Evolutionary conservation across 2,888 invertebrate species (phyloP).

Genomic region (Apamea crenata): DNA sequence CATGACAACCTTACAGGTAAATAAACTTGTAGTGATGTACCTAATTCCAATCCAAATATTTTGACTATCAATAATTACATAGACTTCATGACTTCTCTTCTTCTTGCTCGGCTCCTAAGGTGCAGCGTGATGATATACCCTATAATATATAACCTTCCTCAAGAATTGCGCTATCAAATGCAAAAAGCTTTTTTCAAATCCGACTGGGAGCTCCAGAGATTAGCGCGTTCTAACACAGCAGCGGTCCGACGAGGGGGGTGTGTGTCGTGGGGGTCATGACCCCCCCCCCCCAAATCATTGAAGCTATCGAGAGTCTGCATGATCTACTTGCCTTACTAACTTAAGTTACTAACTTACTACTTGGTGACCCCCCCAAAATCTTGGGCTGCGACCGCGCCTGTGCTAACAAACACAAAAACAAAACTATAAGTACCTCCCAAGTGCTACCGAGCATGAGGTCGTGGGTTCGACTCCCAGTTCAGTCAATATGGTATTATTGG

Average conservation of each 20-base stretch:
- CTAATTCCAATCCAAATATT: background rate
- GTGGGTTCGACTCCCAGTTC: background rate
- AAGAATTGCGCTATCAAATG: background rate
- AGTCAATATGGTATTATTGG: background rate
- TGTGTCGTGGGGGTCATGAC: too few relatives aligned
- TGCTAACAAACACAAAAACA: background rate
- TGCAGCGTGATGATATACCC: background rate
- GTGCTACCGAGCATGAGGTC: background rate
- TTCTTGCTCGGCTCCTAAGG: too few relatives aligned
- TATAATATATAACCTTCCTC: background rate
- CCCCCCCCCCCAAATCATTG: too few relatives aligned
- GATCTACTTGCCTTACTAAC: too few relatives aligned
- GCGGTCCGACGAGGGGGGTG: too few relatives aligned
- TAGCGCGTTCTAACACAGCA: background rate
- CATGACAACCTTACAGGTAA: constrained; percentile 92
- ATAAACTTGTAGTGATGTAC: background rate
- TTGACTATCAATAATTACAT: background rate
- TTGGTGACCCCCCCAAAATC: too few relatives aligned
- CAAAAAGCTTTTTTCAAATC: background rate
- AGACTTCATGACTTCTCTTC: too few relatives aligned
- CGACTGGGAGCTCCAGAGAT: background rate
- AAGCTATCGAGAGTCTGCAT: too few relatives aligned
- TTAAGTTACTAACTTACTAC: too few relatives aligned
- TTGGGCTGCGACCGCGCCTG: too few relatives aligned
- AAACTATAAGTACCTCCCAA: too few relatives aligned